These are phyloP conservation scores for Apodemus speciosus DNA, from an alignment of 2,113 vertebrate species.

Conservation along the genomic window DNA sequence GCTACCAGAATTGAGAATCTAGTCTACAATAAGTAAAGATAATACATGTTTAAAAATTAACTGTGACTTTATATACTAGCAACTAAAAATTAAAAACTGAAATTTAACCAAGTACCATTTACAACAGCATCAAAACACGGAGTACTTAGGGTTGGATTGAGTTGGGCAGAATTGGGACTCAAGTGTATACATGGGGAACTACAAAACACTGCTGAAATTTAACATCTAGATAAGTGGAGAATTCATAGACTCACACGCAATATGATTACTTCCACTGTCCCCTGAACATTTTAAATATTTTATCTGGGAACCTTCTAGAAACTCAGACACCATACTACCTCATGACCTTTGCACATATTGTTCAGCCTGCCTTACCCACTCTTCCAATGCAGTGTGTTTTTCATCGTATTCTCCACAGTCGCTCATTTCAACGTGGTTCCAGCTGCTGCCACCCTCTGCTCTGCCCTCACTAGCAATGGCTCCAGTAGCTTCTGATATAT, in stretches of 20 bases:
- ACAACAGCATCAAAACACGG: background rate
- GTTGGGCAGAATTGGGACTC: background rate
- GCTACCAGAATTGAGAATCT: background rate
- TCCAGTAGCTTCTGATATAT: background rate
- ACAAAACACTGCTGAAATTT: background rate
- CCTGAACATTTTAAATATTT: background rate
- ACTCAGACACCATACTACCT: background rate
- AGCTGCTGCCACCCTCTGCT: background rate
- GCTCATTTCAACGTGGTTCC: background rate
- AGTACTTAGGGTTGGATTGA: background rate
- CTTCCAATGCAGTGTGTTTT: background rate
- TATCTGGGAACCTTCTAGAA: background rate
- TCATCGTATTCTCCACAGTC: accelerated
- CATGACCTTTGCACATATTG: background rate
- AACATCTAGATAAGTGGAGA: background rate
- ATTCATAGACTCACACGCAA: background rate
- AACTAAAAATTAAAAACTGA: background rate
- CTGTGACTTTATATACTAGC: background rate
- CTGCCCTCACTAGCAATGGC: background rate
- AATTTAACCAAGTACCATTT: background rate
- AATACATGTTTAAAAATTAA: background rate
- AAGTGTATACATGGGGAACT: background rate
- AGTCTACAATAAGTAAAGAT: background rate
- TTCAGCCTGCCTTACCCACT: no score
- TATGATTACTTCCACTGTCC: background rate